These are phyloP conservation scores for Diacarnus erythraeanus DNA, from an alignment of 37 sponge, comb jelly and placozoan species.

Conservation along the genomic window DNA sequence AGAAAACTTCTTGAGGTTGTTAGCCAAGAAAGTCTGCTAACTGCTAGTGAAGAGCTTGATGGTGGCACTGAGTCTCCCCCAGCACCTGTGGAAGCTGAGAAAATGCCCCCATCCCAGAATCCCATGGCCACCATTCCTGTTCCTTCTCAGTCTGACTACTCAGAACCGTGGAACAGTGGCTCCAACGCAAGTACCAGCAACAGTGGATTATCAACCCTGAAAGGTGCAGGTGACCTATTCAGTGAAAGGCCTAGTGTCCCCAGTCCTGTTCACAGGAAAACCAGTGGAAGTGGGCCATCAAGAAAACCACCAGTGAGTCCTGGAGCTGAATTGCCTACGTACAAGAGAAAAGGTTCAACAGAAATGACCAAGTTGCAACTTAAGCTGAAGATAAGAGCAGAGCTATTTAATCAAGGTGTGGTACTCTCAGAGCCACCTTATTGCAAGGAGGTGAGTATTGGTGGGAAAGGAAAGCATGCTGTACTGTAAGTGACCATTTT, in stretches of 20 bases:
- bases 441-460: conserved; percentile 31
- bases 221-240: background rate
- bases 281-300: conserved; percentile 5
- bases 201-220: background rate
- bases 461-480: too few species aligned
- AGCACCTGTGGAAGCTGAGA: background rate
- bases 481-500: too few species aligned
- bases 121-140: background rate
- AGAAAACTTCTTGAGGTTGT: conserved; percentile 10
- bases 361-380: conserved; percentile 59
- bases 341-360: conserved; percentile 11
- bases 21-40: background rate
- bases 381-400: conserved; percentile 61
- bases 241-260: background rate
- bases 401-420: conserved; percentile 40
- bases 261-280: background rate
- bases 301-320: background rate
- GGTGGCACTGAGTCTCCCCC: background rate
- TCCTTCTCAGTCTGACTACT: background rate
- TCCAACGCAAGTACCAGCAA: background rate
- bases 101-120: background rate
- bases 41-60: background rate
- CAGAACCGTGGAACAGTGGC: conserved; percentile 16
- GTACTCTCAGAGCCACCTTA: conserved; percentile 58
- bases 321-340: background rate